phyloP scores from a whole-genome alignment of 2,888 invertebrate genomes.

The Pecten maximus region DNA sequence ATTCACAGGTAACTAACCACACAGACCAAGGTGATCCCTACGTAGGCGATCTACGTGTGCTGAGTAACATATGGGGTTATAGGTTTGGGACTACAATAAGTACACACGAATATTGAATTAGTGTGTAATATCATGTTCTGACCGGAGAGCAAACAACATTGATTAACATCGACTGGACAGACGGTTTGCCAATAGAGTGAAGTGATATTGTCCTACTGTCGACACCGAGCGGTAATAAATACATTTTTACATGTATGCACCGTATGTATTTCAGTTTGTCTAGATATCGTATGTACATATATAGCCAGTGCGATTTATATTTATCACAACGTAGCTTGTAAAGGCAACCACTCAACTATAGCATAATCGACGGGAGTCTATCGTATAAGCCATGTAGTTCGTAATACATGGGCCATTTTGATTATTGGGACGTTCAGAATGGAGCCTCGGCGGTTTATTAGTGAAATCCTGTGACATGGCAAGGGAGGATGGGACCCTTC shows the following conservation, averaged over 20 bases:
- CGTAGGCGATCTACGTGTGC: neutral
- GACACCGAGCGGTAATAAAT: neutral
- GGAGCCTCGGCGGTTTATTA: neutral
- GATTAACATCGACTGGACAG: slow-evolving; percentile 7
- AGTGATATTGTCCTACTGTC: slow-evolving; percentile 20
- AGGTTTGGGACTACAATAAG: neutral
- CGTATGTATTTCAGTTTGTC: neutral
- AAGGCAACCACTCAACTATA: neutral
- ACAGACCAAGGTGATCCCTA: neutral
- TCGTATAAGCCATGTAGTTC: neutral
- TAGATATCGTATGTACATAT: neutral
- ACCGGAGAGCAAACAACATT: neutral
- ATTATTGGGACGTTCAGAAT: neutral
- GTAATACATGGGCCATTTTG: neutral
- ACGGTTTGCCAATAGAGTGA: neutral
- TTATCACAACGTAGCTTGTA: neutral
- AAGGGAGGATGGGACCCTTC: slow-evolving; percentile 22
- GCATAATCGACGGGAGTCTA: neutral
- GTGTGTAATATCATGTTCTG: neutral
- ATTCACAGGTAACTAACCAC: neutral
- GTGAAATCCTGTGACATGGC: slow-evolving; percentile 40
- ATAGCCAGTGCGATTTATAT: neutral
- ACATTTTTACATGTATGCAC: neutral
- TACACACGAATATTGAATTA: neutral
- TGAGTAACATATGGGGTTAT: neutral